Conservation (phyloP, 2,888 invertebrate genomes). For the Cheilosia vulpina region DNA sequence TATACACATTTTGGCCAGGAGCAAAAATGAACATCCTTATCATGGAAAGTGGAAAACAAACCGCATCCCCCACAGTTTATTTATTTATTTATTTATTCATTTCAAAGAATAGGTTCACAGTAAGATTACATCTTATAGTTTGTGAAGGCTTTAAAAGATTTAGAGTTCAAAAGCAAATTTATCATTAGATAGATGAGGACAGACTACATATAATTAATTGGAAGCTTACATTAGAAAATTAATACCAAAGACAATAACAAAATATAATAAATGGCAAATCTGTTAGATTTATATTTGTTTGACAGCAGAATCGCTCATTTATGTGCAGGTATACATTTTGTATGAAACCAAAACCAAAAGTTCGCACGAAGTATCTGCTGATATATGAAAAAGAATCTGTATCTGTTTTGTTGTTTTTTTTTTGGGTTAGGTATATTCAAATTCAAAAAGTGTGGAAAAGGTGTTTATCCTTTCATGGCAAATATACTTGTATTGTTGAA, state of each 20-base stretch:
- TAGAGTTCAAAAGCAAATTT: no score
- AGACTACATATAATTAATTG: no score
- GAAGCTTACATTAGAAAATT: no score
- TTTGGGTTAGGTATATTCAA: slow-evolving; percentile 13
- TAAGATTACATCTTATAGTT: no score
- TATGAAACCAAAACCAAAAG: slow-evolving; percentile 5
- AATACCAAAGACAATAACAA: no score
- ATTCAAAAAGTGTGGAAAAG: slow-evolving; percentile 24
- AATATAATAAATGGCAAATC: no score
- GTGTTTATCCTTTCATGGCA: slow-evolving; percentile 28
- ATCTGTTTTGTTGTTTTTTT: slow-evolving; percentile 1
- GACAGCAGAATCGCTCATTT: slow-evolving; percentile 4
- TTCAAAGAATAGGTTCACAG: no score
- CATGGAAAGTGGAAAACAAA: slow-evolving; percentile 23
- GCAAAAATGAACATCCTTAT: not conserved
- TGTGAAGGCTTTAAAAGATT: no score
- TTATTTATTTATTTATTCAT: no score
- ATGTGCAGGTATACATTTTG: slow-evolving; percentile 13
- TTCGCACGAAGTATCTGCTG: slow-evolving; percentile 18
- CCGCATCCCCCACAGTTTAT: not conserved
- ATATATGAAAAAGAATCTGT: slow-evolving; percentile 13
- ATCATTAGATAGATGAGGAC: no score
- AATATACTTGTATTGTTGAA: slow-evolving; percentile 2
- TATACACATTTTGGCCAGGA: slow-evolving; percentile 39
- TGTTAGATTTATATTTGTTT: no score